Evolutionary conservation across 1,140 invertebrate genomes (phyloP).

Genomic region (Anoplolepis gracilipes): DNA sequence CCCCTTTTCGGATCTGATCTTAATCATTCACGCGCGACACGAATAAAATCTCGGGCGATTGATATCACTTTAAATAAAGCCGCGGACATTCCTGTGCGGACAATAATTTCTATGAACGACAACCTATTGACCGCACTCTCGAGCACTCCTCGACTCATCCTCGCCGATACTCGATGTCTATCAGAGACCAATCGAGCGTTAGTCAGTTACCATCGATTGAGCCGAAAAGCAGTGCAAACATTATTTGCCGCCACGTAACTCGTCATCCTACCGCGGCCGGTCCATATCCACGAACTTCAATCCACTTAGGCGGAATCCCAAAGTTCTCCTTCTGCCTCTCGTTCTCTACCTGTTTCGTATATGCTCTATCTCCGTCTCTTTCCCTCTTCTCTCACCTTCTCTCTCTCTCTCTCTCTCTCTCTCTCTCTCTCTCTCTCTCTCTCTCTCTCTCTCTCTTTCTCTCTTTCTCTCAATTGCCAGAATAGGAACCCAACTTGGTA

Average conservation of each 20-base stretch:
- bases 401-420: not conserved
- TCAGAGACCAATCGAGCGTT: conserved; percentile 69
- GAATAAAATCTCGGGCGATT: conserved; percentile 27
- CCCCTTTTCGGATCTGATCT: conserved; percentile 34
- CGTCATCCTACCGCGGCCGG: conserved; percentile 68
- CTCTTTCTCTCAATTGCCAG: conserved; percentile 75
- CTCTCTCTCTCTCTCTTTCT: not conserved
- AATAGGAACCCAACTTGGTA: conserved; percentile 81
- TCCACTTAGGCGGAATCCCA: conserved; percentile 82
- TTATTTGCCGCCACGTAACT: conserved; percentile 73
- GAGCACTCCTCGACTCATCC: conserved; percentile 44
- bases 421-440: not conserved
- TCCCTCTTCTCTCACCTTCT: not conserved
- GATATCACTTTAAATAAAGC: conserved; percentile 43
- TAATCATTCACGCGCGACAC: conserved; percentile 15
- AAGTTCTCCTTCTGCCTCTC: conserved; percentile 76
- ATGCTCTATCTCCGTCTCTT: conserved; percentile 7
- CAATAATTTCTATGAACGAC: conserved; percentile 57
- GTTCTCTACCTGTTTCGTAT: not conserved
- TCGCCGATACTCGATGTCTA: conserved; percentile 47
- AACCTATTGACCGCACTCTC: conserved; percentile 50
- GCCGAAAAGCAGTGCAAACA: conserved; percentile 73
- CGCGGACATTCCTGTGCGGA: conserved; percentile 19
- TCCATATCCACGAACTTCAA: conserved; percentile 80
- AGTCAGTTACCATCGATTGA: conserved; percentile 72